Base-by-base conservation (phyloP, 2,113 vertebrate genomes). In the Thalassarche chlororhynchos region DNA sequence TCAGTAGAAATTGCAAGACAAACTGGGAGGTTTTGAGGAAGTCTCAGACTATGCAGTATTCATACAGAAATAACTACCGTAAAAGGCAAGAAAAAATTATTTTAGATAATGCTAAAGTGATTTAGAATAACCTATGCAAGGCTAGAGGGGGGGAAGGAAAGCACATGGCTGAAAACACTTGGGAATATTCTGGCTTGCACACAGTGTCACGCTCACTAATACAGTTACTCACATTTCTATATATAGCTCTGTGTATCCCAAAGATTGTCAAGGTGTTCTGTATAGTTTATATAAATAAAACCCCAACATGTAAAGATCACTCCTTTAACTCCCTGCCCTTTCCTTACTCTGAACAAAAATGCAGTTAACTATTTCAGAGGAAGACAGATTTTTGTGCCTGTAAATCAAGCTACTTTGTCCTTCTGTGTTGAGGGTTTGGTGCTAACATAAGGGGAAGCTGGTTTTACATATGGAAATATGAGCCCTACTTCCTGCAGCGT, bases 211-310 rank as follows among this genome's bases (percentile, higher is more conserved):
- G 17, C 79, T 95, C 52, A 38, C 79, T 64, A 60, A 55, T 49
- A 81, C 49, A 84, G 58, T 94, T 89, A 69, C 36, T 92, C 95
- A 89, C 44, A 61, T 89, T 79, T 62, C 86, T 96, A 87, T 93
- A 86, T 91, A 92, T 93, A 97, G 77, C 62, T 64, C 84, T 87
- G 74, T 93, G 72, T 93, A 89, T 91, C 86, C 84, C 70, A 55
- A 28, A 72, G 92, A 86, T 19, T 47, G 42, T 71, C 72, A 64
- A 91, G 75, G 85, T 94, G 51, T 84, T 85, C 71, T 77, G 66
- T 36, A 46, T 49, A 81, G 75, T 47, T 94, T 92, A 86, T 36
- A 60, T 42, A 83, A 93, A 92, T 86, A 85, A 95, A 88, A 90
- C 1, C 38, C 36, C 4, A 3, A 31, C 16, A 13, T 15, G 16